These are phyloP conservation scores for Riparia riparia DNA, from an alignment of 2,113 vertebrate species.

Conservation along the genomic window DNA sequence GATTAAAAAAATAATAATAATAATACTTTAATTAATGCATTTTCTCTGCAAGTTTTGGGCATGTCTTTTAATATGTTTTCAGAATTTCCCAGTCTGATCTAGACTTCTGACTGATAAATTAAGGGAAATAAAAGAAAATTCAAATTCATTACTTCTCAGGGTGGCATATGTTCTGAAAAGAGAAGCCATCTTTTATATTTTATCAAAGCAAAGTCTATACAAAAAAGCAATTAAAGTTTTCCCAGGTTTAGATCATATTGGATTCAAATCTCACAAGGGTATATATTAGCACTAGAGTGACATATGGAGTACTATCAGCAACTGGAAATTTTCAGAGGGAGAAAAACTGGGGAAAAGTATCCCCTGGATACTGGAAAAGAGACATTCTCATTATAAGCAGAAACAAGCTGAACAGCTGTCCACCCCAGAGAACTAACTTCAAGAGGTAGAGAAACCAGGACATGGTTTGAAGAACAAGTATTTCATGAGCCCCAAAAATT, in stretches of 20 bases:
- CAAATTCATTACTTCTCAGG: not conserved
- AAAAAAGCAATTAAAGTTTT: not conserved
- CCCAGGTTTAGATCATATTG: not conserved
- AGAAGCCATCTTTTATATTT: not conserved
- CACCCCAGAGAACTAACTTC: not conserved
- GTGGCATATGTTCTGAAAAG: not conserved
- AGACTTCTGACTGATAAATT: not conserved
- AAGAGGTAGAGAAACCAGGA: not conserved
- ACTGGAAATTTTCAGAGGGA: not conserved
- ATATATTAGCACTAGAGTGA: not conserved
- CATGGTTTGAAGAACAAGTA: not conserved
- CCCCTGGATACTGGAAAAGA: not conserved
- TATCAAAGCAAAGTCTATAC: not conserved
- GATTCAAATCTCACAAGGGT: not conserved
- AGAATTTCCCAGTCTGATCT: not conserved
- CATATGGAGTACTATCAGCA: not conserved
- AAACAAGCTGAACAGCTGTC: not conserved
- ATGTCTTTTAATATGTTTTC: not conserved
- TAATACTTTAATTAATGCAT: not conserved
- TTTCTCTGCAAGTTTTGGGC: not conserved
- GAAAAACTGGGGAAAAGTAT: not conserved
- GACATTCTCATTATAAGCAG: not conserved
- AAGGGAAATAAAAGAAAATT: not conserved
- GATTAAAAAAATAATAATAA: not conserved
- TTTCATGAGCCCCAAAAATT: not conserved